Evolutionary conservation across 2,888 invertebrate genomes (phyloP), one percentile per base, ranked within the genome.

Genomic region (Macropis europaea): DNA sequence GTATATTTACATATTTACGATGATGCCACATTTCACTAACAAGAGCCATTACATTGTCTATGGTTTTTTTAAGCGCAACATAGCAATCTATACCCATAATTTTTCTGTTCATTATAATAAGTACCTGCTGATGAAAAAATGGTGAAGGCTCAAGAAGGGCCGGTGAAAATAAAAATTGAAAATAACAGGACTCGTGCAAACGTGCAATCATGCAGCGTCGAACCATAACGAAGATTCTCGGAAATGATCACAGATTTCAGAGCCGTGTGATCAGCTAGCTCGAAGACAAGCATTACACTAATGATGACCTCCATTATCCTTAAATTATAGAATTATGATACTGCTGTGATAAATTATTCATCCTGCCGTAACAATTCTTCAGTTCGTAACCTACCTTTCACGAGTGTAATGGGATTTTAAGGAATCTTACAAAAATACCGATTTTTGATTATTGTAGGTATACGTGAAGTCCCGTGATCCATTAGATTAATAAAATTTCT

Each of bases 141-240:
- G 47, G 57, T 59, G 73, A 73, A 67, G 63, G 53, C 30, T 68
- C 32, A 57, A 62, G 72, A 73, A 69, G 68, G 61, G 66, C 60
- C 76, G 74, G 76, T 71, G 73, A 64, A 79, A 82, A 79, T 86
- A 88, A 88, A 87, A 86, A 87, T 87, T 84, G 87, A 86, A 88
- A 88, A 88, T 88, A 88, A 88, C 87, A 88, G 87, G 87, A 88
- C 87, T 88, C 87, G 81, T 67, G 83, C 86, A 88, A 87, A 87
- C 86, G 87, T 88, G 85, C 83, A 88, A 86, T 88, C 85, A 88
- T 77, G 72, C 73, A 64, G 77, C 77, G 74, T 77, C 76, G 79
- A 77, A 38, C 73, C 66, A 76, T 70, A 73, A 71, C 60, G 66
- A 67, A 75, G 76, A 74, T 75, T 74, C 81, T 81, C 78, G 82